Evolutionary conservation across 2,113 vertebrate species (phyloP), one percentile per base, ranked within the genome.

Genomic region (Carlito syrichta): DNA sequence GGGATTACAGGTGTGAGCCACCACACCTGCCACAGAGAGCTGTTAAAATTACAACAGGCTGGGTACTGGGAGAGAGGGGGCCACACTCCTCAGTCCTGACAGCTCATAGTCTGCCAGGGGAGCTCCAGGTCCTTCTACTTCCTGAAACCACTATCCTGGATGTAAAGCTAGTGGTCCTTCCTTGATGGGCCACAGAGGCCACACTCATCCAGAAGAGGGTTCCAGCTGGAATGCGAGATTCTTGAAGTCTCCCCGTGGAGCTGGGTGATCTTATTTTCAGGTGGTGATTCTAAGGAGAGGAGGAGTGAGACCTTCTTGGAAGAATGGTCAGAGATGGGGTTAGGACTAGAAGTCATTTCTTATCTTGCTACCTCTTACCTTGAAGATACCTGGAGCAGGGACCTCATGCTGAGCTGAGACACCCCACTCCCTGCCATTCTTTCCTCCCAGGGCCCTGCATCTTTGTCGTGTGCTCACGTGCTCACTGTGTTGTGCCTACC

Each of bases 391-490:
- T 27, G 35, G 38, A 63, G n/a, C 10, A 30, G 85, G 50, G 40
- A 48, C 22, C 40, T 66, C 43, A 60, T 0, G 0, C 0, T 2
- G 45, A 74, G 20, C 86, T 56, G 23, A n/a, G 14, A n/a, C n/a
- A n/a, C n/a, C n/a, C n/a, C n/a, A n/a, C n/a, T n/a, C 35, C 63
- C 58, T 17, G 10, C 17, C 38, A 22, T 9, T 9, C 45, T 62
- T 38, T 23, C 69, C 16, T 10, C 32, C 30, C 0, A 0, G 5
- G 20, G 23, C 43, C 74, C 35, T 6, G 17, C 4, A 4, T 6
- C 40, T 27, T 38, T 17, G 38, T 16, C 17, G 4, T 5, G 19
- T 38, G 50, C 22, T 50, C 17, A 3, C 6, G n/a, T 32, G 83
- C 77, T 93, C 13, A 1, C 19, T 7, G 76, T 48, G 6, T 1